phyloP scores from a whole-genome alignment of 2,888 invertebrate species.

The Pseudococcus jackbeardsleyi region DNA sequence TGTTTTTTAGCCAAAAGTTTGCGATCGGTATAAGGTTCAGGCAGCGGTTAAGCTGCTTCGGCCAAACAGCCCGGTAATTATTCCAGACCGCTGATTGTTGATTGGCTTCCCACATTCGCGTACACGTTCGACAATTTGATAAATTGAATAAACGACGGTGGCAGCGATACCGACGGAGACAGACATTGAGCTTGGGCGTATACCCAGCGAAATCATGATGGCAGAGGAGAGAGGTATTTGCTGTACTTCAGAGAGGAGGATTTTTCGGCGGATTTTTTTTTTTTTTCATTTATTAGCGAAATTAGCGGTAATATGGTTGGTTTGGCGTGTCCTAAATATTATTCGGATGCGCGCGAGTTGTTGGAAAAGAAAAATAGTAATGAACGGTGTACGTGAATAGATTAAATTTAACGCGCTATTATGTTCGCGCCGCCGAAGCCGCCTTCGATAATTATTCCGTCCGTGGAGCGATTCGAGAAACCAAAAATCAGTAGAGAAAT shows the following conservation, averaged over 20 bases:
- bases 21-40: background rate
- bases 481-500: background rate
- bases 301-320: slow-evolving; percentile 44
- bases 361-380: background rate
- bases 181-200: slow-evolving; percentile 4
- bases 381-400: slow-evolving; percentile 14
- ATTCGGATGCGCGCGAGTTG: slow-evolving; percentile 14
- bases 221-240: background rate
- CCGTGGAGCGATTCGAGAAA: background rate
- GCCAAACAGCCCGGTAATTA: background rate
- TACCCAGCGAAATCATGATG: background rate
- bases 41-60: background rate
- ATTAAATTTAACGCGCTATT: background rate
- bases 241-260: background rate
- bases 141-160: background rate
- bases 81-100: background rate
- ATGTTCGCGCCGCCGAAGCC: background rate
- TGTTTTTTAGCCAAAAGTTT: background rate
- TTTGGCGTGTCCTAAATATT: slow-evolving; percentile 36
- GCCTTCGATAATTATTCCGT: background rate
- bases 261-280: slow-evolving; percentile 39
- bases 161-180: background rate
- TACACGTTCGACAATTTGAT: slow-evolving; percentile 5
- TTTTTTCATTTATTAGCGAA: slow-evolving; percentile 24
- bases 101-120: background rate